phyloP scores from a whole-genome alignment of 2,888 invertebrate species.

The Drosophila kuntzei region DNA sequence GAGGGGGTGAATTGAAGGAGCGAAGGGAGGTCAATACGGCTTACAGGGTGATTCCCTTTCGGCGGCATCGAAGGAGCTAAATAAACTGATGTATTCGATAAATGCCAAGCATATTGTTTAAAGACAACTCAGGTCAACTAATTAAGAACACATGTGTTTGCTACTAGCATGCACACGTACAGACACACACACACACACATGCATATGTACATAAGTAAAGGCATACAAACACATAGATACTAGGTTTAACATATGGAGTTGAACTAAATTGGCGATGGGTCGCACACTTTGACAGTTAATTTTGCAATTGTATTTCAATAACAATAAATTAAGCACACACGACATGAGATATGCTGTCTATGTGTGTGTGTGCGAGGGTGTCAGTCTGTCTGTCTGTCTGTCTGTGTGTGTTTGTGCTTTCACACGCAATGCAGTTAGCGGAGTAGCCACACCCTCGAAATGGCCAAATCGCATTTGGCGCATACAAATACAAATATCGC shows the following conservation, averaged over 20 bases:
- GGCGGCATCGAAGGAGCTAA: conserved; percentile 9
- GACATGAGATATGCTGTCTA: conserved; percentile 71
- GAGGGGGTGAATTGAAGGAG: not conserved
- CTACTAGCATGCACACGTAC: not conserved
- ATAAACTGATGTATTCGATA: conserved; percentile 36
- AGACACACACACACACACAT: conserved; percentile 2
- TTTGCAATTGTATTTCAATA: conserved; percentile 85
- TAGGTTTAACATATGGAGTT: conserved; percentile 66
- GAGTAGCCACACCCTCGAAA: conserved; percentile 45
- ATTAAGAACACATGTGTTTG: conserved; percentile 54
- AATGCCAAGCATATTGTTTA: conserved; percentile 29
- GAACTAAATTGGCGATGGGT: conserved; percentile 68
- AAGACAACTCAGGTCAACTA: conserved; percentile 52
- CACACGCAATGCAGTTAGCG: conserved; percentile 50
- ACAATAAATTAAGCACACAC: conserved; percentile 81
- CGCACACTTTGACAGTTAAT: conserved; percentile 84
- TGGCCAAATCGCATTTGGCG: conserved; percentile 56
- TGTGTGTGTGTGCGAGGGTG: conserved; percentile 18
- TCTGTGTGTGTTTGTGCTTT: conserved; percentile 35
- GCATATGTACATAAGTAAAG: not conserved
- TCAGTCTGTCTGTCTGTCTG: not conserved
- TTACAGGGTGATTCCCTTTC: conserved; percentile 29
- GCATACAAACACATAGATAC: too few relatives aligned
- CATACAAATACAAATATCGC: conserved; percentile 71
- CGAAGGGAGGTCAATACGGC: conserved; percentile 35